Evolutionary conservation across 1,140 invertebrate genomes (phyloP), one percentile per base, ranked within the genome.

Genomic region (Drosophila oshimai): DNA sequence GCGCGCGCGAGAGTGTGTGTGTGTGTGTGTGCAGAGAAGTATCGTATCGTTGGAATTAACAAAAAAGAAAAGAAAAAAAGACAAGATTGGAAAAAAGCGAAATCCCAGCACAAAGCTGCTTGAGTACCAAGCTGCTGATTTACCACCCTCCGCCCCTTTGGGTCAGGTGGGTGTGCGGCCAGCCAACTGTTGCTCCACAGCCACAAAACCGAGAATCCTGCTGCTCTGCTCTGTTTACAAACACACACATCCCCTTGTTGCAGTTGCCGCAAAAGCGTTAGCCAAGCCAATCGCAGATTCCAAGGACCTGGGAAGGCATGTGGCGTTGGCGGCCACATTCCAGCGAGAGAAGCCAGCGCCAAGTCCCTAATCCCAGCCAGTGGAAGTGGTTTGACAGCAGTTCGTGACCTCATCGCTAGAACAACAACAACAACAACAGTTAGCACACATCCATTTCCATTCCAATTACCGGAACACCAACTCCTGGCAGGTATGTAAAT

Each of bases 241-340:
- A 51, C 47, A 36, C 28, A 24, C n/a, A 36, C 42, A 31, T 10
- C 22, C 24, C n/a, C n/a, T n/a, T n/a, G n/a, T n/a, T n/a, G n/a
- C n/a, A n/a, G n/a, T n/a, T n/a, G n/a, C n/a, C n/a, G 50, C 22
- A 15, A 24, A 22, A 44, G 13, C 18, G 22, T 22, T 26, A 22
- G 41, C 58, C 28, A 18, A 17, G 15, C 12, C 29, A 34, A 3
- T 36, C 55, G 46, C 55, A n/a, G n/a, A n/a, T n/a, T n/a, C n/a
- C n/a, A 20, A 4, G 61, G 53, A 60, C 18, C 57, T 68, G 64
- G 64, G 65, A 71, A 72, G 31, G 79, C 36, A 83, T 83, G 79
- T 79, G 79, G 79, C 80, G 80, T 86, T 86, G 79, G 79, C 80
- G 74, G 65, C n/a, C n/a, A n/a, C 49, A 49, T 53, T 54, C 37